These are phyloP conservation scores for Macrochelys suwanniensis DNA, from an alignment of 2,797 vertebrate genomes.

Conservation along the genomic window DNA sequence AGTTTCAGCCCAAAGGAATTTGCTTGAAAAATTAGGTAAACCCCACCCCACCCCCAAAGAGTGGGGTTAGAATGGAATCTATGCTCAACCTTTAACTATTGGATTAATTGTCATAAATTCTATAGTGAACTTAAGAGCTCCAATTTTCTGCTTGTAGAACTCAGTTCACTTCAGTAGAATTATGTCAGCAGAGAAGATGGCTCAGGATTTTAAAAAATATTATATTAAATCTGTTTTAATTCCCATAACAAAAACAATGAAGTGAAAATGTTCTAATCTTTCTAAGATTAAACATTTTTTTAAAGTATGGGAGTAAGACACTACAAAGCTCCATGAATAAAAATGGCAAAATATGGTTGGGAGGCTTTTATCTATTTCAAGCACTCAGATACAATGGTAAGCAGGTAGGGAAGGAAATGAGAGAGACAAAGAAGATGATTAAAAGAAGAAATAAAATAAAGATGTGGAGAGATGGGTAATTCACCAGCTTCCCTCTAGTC, in stretches of 20 bases:
- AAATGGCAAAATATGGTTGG: neutral
- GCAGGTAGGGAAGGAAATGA: neutral
- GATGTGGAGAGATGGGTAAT: neutral
- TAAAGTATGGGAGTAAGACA: neutral
- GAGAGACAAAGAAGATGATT: neutral
- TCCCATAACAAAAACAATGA: neutral
- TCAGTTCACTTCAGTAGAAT: neutral
- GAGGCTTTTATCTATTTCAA: neutral
- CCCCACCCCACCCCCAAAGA: neutral
- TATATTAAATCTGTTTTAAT: neutral
- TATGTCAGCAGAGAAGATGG: too few species aligned
- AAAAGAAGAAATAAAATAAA: neutral
- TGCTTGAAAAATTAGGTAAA: slow-evolving; percentile 11
- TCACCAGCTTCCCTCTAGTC: neutral
- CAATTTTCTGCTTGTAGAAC: neutral
- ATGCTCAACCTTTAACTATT: neutral
- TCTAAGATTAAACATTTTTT: neutral
- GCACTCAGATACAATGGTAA: neutral
- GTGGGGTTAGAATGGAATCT: neutral
- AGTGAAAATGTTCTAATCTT: neutral
- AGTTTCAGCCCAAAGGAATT: slow-evolving; percentile 30
- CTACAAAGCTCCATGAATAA: neutral
- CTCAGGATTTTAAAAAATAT: too few species aligned
- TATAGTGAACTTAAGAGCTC: neutral
- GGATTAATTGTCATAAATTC: neutral